phyloP scores from a whole-genome alignment of 2,113 vertebrate species.

The Anseranas semipalmata region DNA sequence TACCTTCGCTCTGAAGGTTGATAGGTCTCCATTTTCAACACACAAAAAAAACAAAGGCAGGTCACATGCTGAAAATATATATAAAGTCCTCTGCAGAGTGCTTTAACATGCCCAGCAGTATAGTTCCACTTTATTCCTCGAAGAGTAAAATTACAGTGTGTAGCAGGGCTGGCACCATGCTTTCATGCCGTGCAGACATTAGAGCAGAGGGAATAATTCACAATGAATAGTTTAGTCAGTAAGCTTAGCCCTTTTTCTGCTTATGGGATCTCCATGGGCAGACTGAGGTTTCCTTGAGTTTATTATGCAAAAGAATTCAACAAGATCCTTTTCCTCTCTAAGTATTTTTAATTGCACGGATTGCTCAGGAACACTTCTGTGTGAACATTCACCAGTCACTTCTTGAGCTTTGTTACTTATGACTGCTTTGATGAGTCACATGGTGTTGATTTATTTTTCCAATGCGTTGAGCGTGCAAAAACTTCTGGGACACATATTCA shows the following conservation, averaged over 20 bases:
- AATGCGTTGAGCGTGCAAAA: neutral
- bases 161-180: conserved; percentile 32
- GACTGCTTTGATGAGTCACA: conserved; percentile 50
- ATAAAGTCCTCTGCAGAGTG: conserved; percentile 45
- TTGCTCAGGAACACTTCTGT: conserved; percentile 36
- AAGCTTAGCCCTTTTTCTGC: conserved; percentile 54
- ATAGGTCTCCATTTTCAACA: conserved; percentile 30
- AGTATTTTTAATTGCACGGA: conserved; percentile 36
- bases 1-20: conserved; percentile 33
- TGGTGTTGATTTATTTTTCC: conserved; percentile 63
- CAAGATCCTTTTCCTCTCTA: conserved; percentile 29
- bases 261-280: conserved; percentile 44
- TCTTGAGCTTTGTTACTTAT: conserved; percentile 35
- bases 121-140: conserved; percentile 52
- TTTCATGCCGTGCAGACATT: conserved; percentile 61
- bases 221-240: conserved; percentile 62
- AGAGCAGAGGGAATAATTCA: conserved; percentile 57
- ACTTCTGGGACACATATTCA: neutral
- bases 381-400: conserved; percentile 21
- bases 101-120: conserved; percentile 56
- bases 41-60: conserved; percentile 26
- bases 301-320: conserved; percentile 56
- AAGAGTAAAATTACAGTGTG: conserved; percentile 64
- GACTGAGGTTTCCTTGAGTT: conserved; percentile 58
- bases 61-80: conserved; percentile 50